phyloP scores from a whole-genome alignment of 2,797 vertebrate genomes.

The Arrhamphus sclerolepis region DNA sequence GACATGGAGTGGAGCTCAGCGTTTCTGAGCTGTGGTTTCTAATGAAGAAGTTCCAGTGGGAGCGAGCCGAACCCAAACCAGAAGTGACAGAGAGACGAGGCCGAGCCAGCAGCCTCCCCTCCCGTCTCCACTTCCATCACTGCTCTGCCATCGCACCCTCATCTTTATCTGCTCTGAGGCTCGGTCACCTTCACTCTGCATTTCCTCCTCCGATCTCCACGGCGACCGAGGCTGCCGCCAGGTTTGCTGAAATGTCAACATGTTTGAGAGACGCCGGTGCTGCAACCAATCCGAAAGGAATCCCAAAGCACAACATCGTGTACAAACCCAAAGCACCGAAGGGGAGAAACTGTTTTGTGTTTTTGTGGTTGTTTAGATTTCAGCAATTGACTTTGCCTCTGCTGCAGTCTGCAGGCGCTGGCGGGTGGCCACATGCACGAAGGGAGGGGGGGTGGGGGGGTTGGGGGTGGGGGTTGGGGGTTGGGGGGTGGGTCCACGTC shows the following conservation, averaged over 20 bases:
- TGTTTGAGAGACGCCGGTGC: constrained; percentile 34
- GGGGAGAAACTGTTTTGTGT: constrained; percentile 59
- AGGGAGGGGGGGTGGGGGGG: constrained; percentile 22
- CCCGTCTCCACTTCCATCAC: constrained; percentile 27
- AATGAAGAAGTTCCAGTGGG: constrained; percentile 54
- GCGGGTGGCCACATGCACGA: constrained; percentile 42
- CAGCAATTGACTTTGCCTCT: constrained; percentile 62
- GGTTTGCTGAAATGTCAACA: constrained; percentile 43
- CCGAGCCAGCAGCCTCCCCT: constrained; percentile 48
- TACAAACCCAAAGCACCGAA: constrained; percentile 30
- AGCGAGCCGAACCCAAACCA: constrained; percentile 53
- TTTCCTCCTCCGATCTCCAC: constrained; percentile 18
- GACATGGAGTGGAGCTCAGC: constrained; percentile 48
- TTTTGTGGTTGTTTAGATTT: constrained; percentile 71
- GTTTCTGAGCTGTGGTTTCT: constrained; percentile 42
- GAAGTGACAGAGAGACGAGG: constrained; percentile 63
- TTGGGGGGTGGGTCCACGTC: constrained; percentile 41
- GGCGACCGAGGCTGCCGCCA: constrained; percentile 42
- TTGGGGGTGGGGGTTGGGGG: constrained; percentile 1
- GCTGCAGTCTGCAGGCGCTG: constrained; percentile 56
- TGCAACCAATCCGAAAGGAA: constrained; percentile 53
- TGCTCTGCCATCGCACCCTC: constrained; percentile 21
- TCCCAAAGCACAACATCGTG: constrained; percentile 55
- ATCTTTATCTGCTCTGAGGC: constrained; percentile 44
- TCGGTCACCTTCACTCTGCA: constrained; percentile 50